A percentile compares a stretch with the other conserved stretches of the same genome.
Evolutionary conservation across 2,113 vertebrate genomes (phyloP).

Genomic region (Albula goreensis): DNA sequence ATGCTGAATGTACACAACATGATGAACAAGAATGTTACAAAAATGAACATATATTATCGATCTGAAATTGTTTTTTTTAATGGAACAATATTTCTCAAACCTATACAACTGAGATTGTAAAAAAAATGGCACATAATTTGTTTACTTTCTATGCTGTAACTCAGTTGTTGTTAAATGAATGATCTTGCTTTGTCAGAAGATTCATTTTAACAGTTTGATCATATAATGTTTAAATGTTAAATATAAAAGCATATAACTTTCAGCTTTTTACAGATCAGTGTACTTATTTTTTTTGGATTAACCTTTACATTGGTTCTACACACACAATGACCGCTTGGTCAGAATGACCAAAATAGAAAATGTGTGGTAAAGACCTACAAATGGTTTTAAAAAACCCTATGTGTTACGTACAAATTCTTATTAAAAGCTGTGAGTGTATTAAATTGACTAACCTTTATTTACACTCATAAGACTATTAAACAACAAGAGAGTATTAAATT

Average conservation of each 20-base stretch:
- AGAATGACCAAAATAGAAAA: slow-evolving; percentile 73
- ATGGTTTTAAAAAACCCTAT: slow-evolving; percentile 64
- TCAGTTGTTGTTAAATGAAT: not conserved
- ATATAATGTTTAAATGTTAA: too few relatives aligned
- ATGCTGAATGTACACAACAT: too few relatives aligned
- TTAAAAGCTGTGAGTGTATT: slow-evolving; percentile 82
- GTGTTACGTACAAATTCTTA: slow-evolving; percentile 44
- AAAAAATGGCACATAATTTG: not conserved
- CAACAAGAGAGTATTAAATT: slow-evolving; percentile 97
- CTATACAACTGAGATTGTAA: too few relatives aligned
- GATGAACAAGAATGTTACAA: too few relatives aligned
- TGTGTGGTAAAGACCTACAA: slow-evolving; percentile 75
- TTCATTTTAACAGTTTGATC: too few relatives aligned
- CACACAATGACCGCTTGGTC: not conserved
- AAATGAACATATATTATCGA: not conserved
- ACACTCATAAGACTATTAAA: slow-evolving; percentile 99
- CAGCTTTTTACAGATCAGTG: not conserved
- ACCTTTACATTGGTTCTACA: not conserved
- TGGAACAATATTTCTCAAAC: too few relatives aligned
- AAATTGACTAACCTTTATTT: slow-evolving; percentile 99
- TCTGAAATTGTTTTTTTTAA: not conserved
- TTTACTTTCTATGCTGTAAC: not conserved
- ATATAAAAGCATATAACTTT: too few relatives aligned
- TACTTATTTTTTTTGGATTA: not conserved
- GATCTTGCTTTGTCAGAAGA: not conserved